phyloP scores from a whole-genome alignment of 1,140 invertebrate species.

The Ips typographus region DNA sequence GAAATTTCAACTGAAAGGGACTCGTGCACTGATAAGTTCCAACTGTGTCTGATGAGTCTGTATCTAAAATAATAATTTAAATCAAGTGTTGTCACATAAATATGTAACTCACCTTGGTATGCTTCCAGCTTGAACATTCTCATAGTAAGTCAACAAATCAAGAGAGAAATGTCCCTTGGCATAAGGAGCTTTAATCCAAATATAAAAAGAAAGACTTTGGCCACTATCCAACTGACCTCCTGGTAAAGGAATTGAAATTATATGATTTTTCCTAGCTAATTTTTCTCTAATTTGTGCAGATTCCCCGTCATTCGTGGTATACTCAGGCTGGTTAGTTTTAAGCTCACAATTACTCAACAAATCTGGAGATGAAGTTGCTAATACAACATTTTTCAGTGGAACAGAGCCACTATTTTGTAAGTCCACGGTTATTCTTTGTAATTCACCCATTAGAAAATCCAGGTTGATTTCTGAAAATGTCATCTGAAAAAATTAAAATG shows the following conservation, averaged over 20 bases:
- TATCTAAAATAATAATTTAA: constrained; percentile 54
- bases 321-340: constrained; percentile 37
- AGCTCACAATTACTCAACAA: constrained; percentile 57
- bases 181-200: constrained; percentile 70
- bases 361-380: constrained; percentile 69
- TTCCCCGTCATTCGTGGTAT: constrained; percentile 46
- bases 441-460: constrained; percentile 72
- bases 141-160: constrained; percentile 74
- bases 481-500: constrained; percentile 55
- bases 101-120: constrained; percentile 50
- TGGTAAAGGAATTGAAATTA: constrained; percentile 56
- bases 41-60: constrained; percentile 67
- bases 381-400: constrained; percentile 63
- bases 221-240: constrained; percentile 58
- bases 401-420: constrained; percentile 70
- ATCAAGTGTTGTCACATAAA: constrained; percentile 23
- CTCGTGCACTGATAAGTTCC: constrained; percentile 68
- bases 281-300: constrained; percentile 52
- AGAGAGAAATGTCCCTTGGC: constrained; percentile 63
- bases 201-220: constrained; percentile 58
- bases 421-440: constrained; percentile 66
- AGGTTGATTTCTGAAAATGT: constrained; percentile 68
- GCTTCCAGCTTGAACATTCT: constrained; percentile 56
- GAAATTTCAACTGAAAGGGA: constrained; percentile 63
- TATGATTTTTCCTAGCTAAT: constrained; percentile 55